Evolutionary conservation across 2,113 vertebrate species (phyloP), one percentile per base, ranked within the genome.

Genomic region (Tautogolabrus adspersus): DNA sequence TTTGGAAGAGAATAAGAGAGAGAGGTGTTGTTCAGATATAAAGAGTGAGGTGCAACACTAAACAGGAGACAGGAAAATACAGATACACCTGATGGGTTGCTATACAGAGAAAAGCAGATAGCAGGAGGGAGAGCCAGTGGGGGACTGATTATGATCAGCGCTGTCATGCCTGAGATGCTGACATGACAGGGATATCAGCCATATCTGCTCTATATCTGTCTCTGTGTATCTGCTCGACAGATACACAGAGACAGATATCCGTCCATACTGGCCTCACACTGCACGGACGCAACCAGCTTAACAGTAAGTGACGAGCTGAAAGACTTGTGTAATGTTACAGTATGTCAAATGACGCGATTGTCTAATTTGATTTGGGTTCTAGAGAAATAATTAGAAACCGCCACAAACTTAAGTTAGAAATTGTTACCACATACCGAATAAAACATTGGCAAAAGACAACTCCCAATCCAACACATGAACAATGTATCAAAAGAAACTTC

Each of bases 131-230:
- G 66, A 88, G 83, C 86, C 30, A 47, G 67, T 75, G 74, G 85
- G 84, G 55, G 71, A 70, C 71, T 83, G 88, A 90, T 90, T 87
- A 79, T 89, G 75, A 92, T 93, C 86, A 52, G 71, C 66, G 66
- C 78, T 89, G 88, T 91, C 89, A 90, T 74, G 74, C 87, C 85
- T 79, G 91, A 91, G 88, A 89, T 89, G 85, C 77, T 90, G 80
- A 89, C 83, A 90, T 90, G 88, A 91, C 88, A 78, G 77, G 60
- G 81, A 89, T 84, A 92, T 88, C 86, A 83, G 79, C 77, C 77
- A 71, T 77, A 89, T 88, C 88, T 80, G 72, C 73, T 86, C 84
- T 26, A 26, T 26, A 26, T 26, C 26, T 26, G 26, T 26, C 26
- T 26, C 26, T 26, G 26, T 26, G 26, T 26, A 26, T 72, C 74